Percentiles rank a stretch among this genome's conserved stretches.
These are phyloP conservation scores for Drosophila leontia DNA, from an alignment of 1,140 invertebrate genomes.

Conservation along the genomic window DNA sequence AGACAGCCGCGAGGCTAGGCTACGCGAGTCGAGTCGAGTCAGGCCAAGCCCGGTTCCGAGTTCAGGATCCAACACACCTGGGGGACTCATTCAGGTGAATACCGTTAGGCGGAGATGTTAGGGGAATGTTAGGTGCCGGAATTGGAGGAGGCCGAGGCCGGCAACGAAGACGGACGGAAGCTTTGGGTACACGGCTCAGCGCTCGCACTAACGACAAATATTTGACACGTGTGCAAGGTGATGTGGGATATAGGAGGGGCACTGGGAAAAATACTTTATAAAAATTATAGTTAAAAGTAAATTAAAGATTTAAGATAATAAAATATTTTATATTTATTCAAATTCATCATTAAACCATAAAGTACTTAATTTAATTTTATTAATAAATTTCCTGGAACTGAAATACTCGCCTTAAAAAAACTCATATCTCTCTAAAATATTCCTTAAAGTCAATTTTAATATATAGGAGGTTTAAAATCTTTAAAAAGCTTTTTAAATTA, in stretches of 20 bases:
- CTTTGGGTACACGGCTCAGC: conserved; percentile 41
- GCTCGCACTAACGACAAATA: conserved; percentile 72
- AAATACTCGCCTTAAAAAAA: neutral
- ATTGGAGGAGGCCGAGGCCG: conserved; percentile 5
- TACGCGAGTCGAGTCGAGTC: conserved; percentile 30
- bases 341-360: too few species aligned
- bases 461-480: neutral
- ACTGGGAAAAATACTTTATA: neutral
- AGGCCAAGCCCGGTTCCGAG: conserved; percentile 3
- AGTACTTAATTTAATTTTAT: too few species aligned
- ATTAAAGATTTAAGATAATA: too few species aligned
- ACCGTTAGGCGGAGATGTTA: conserved; percentile 4
- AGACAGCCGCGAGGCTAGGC: conserved; percentile 61
- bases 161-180: conserved; percentile 39
- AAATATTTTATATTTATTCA: too few species aligned
- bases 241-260: neutral
- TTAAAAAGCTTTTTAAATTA: too few species aligned
- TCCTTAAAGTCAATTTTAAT: too few species aligned
- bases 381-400: too few species aligned
- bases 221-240: conserved; percentile 59
- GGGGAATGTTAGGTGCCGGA: neutral
- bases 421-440: neutral
- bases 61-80: conserved; percentile 36
- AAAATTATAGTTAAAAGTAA: neutral
- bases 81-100: conserved; percentile 64